Evolutionary conservation across 2,113 vertebrate species (phyloP), one percentile per base, ranked within the genome.

Genomic region (Dissostichus mawsoni): DNA sequence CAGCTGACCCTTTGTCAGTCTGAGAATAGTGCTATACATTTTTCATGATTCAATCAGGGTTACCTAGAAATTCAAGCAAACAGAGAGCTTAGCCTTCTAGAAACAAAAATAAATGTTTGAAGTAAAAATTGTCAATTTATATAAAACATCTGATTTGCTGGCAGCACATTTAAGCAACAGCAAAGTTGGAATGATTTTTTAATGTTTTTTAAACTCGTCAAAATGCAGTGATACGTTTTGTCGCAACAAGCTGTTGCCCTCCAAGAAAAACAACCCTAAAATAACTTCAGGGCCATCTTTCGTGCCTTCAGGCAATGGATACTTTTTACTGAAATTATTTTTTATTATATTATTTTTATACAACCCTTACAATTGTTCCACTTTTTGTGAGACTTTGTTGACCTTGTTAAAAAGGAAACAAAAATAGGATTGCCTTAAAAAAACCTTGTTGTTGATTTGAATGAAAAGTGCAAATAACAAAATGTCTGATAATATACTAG

Each of bases 21-120:
- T 48, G 51, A 79, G 33, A 80, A 52, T 83, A 56, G 69, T 23
- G 36, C 0, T 44, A 62, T 90, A 44, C 81, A 87, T 87, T 74
- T 87, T 87, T 88, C 59, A 90, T 56, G 79, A 83, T 74, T 79
- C 77, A 80, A 89, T 89, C 87, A 85, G 68, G 85, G 72, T 76
- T 77, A 74, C 36, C 11, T 13, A 57, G 58, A 67, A 29, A 63
- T 53, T 62, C 51, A 63, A 61, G 61, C 78, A 85, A 84, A 84
- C 58, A 84, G 1, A 51, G 58, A 69, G 44, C 36, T 63, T 13
- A 41, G 11, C 69, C 56, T 23, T 63, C 45, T 67, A 23, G 61
- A 36, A 71, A 76, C 74, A 61, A 25, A 48, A 18, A 57, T 52
- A 51, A 1, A 71, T 67, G 53, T 65, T 23, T 0, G 8, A 20